Evolutionary conservation across 2,797 vertebrate species (phyloP).

Genomic region (Sitta carolinensis): DNA sequence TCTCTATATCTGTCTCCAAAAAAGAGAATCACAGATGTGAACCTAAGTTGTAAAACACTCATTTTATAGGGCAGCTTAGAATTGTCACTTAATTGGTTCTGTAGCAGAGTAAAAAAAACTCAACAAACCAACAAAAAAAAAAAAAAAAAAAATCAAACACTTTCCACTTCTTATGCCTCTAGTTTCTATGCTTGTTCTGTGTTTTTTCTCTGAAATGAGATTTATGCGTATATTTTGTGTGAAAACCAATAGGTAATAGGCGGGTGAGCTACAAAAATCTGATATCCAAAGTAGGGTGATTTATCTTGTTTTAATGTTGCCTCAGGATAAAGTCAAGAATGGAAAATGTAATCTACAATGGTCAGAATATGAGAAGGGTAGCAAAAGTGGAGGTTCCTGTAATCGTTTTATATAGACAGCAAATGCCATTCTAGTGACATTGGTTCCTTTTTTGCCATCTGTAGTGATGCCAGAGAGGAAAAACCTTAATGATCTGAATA

Average conservation of each 20-base stretch:
- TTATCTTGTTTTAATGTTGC: not conserved
- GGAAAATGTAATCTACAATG: not conserved
- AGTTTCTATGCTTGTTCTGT: not conserved
- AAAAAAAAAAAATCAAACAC: not conserved
- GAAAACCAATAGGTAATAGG: not conserved
- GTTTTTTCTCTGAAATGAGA: not conserved
- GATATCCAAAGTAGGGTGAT: not conserved
- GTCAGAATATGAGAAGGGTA: not conserved
- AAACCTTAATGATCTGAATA: not conserved
- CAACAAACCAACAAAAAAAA: not conserved
- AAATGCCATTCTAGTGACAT: not conserved
- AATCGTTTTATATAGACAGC: not conserved
- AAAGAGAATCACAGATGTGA: not conserved
- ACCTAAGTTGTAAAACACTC: not conserved
- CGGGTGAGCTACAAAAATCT: not conserved
- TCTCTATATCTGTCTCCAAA: not conserved
- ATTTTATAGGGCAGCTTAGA: not conserved
- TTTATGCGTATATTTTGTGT: not conserved
- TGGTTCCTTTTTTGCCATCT: not conserved
- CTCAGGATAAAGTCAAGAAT: not conserved
- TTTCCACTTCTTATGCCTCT: not conserved
- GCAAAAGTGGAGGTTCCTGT: not conserved
- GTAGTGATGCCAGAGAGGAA: not conserved
- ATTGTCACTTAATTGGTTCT: not conserved
- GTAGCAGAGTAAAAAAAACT: not conserved